Percentiles rank a stretch among this genome's conserved stretches.
Evolutionary conservation across 2,797 vertebrate genomes (phyloP).

Genomic region (Vespertilio murinus): DNA sequence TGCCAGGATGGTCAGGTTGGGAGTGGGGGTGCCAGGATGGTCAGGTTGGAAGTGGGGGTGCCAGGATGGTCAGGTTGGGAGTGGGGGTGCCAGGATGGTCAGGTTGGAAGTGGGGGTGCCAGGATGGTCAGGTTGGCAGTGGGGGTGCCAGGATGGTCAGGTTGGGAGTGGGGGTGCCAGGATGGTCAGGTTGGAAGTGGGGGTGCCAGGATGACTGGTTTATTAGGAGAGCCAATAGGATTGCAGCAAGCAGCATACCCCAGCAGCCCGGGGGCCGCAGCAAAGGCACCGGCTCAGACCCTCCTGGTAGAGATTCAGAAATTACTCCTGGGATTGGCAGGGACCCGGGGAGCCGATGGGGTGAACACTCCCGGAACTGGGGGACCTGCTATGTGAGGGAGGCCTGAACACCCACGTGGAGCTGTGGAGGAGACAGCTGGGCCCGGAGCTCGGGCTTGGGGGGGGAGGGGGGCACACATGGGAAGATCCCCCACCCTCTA

Average conservation of each 20-base stretch:
- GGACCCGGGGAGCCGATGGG: background rate
- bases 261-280: background rate
- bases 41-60: too few relatives aligned
- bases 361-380: background rate
- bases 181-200: too few relatives aligned
- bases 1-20: too few relatives aligned
- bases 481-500: background rate
- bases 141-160: too few relatives aligned
- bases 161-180: too few relatives aligned
- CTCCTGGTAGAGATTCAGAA: background rate
- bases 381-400: background rate
- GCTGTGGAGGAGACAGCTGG: fast-evolving
- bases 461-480: fast-evolving
- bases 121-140: too few relatives aligned
- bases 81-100: too few relatives aligned
- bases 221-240: background rate
- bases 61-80: too few relatives aligned
- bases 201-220: too few relatives aligned
- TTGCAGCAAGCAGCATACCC: fast-evolving
- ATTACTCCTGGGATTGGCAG: background rate
- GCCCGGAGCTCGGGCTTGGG: fast-evolving
- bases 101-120: too few relatives aligned
- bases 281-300: background rate
- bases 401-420: background rate
- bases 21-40: too few relatives aligned